Base-by-base conservation (phyloP, 2,888 invertebrate species). In the Lasioglossum malachurum region DNA sequence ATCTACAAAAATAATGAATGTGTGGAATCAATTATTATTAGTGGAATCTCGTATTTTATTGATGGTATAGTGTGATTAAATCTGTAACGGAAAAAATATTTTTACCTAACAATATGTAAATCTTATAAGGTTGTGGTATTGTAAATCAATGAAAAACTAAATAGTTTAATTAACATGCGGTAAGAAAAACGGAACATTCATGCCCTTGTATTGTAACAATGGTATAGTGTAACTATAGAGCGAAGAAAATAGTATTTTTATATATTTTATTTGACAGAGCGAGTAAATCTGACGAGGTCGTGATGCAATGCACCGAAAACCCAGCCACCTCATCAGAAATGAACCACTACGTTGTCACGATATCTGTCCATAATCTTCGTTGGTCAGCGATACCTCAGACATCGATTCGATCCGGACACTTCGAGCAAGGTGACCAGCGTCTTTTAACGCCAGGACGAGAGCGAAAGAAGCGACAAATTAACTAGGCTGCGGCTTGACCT, bases 401-500 rank as follows among this genome's bases (percentile, higher is more conserved):
- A 23, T 78, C 64, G 84, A 75, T 81, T 83, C 78, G 79, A 38
- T 53, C 75, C 69, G 60, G 57, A 71, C 74, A 41, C 74, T 78
- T 67, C 69, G 67, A 44, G 75, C 57, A 72, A 76, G 75, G 64
- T 60, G 84, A 76, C 78, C 80, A 41, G 79, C 76, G 86, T 75
- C 60, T 83, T 91, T 90, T 90, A 89, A 87, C 91, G 87, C 80
- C 90, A 86, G 91, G 91, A 92, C 88, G 91, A 91, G 91, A 87
- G 89, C 87, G 88, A 89, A 86, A 92, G 91, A 88, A 87, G 85
- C 90, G 90, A 89, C 89, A 91, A 93, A 93, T 94, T 88, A 93
- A 93, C 93, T 91, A 88, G 91, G 87, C 91, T 88, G 90, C 89
- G 91, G 91, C 90, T 93, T 93, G 94, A 93, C 94, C 94, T 89